Evolutionary conservation across 2,113 vertebrate species (phyloP).

Genomic region (Mola mola): DNA sequence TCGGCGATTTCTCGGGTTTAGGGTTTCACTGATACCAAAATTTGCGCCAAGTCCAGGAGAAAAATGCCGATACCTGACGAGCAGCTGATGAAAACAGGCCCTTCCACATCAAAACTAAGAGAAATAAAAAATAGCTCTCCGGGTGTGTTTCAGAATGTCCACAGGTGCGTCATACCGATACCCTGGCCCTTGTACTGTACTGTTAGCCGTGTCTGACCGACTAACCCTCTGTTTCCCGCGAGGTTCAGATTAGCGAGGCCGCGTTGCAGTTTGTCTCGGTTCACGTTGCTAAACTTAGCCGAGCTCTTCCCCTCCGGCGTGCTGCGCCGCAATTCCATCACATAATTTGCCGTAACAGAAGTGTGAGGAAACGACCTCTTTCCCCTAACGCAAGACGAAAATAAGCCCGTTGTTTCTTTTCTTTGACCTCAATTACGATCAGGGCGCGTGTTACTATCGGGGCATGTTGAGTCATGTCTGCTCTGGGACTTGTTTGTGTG

Average conservation of each 20-base stretch:
- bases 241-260: slow-evolving; percentile 24
- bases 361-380: slow-evolving; percentile 47
- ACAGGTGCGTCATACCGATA: slow-evolving; percentile 2
- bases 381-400: slow-evolving; percentile 50
- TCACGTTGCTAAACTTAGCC: slow-evolving; percentile 49
- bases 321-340: slow-evolving; percentile 54
- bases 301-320: slow-evolving; percentile 35
- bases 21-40: too few species aligned
- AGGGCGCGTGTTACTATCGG: slow-evolving; percentile 64
- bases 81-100: too few species aligned
- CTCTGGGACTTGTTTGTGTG: slow-evolving; percentile 31
- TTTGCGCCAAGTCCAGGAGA: too few species aligned
- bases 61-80: too few species aligned
- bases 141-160: not conserved
- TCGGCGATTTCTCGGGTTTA: too few species aligned
- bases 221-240: slow-evolving; percentile 20
- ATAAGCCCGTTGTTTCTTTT: slow-evolving; percentile 72
- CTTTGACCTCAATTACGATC: slow-evolving; percentile 78
- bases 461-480: slow-evolving; percentile 71
- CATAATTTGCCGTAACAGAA: slow-evolving; percentile 52
- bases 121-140: too few species aligned
- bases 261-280: slow-evolving; percentile 31
- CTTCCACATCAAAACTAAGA: too few species aligned
- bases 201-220: slow-evolving; percentile 15
- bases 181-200: not conserved